These are phyloP conservation scores for Haplochromis vanheusdeni DNA, from an alignment of 2,113 vertebrate genomes.

Conservation along the genomic window DNA sequence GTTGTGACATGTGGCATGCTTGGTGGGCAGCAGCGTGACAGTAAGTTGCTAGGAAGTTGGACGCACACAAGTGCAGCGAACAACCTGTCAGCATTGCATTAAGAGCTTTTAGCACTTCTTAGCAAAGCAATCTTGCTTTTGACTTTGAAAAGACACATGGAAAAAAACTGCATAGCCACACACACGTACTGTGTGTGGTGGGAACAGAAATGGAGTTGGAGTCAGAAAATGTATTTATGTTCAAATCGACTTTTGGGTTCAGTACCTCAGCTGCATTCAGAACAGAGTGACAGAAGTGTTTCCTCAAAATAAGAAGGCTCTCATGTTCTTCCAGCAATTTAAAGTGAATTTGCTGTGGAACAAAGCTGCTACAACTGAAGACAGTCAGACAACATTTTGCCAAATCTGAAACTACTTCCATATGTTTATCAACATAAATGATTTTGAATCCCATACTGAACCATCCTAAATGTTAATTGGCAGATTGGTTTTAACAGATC, in stretches of 20 bases:
- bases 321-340: neutral
- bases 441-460: neutral
- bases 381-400: neutral
- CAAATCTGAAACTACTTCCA: neutral
- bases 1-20: slow-evolving; percentile 33
- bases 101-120: slow-evolving; percentile 50
- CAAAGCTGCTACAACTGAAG: neutral
- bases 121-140: neutral
- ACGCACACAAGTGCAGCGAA: neutral
- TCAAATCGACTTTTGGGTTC: neutral
- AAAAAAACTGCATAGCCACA: neutral
- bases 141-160: slow-evolving; percentile 4
- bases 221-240: neutral
- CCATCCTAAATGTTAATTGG: neutral
- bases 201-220: neutral
- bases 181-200: neutral
- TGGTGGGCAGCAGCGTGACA: slow-evolving; percentile 13
- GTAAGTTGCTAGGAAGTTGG: neutral
- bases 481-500: neutral
- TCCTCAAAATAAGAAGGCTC: neutral
- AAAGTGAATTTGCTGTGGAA: neutral
- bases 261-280: neutral
- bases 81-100: slow-evolving; percentile 30
- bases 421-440: neutral
- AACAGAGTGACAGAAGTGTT: neutral